Conservation (phyloP, 2,113 vertebrate genomes). For the Hirundichthys speculiger region DNA sequence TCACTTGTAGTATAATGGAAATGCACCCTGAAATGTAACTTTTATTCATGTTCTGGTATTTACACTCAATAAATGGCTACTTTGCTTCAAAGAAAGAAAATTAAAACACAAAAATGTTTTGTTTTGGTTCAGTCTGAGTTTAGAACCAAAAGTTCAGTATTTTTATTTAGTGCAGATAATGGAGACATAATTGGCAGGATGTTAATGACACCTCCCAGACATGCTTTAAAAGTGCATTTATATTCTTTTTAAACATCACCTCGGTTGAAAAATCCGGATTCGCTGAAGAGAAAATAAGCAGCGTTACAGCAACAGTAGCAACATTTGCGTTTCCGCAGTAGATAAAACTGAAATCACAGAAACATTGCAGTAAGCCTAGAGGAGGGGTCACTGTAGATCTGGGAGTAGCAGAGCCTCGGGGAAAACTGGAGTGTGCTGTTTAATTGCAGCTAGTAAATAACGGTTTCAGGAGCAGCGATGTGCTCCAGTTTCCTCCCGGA, state of each 20-base stretch:
- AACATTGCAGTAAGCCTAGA: not conserved
- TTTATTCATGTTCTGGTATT: no score
- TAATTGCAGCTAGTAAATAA: constrained; percentile 69
- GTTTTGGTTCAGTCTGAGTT: no score
- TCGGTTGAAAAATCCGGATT: no score
- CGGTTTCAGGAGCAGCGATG: constrained; percentile 49
- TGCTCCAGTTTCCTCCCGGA: constrained; percentile 34
- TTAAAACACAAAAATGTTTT: no score
- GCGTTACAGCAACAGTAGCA: not conserved
- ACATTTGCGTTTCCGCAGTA: not conserved
- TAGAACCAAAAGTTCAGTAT: no score
- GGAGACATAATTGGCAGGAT: not conserved
- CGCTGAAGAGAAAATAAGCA: constrained; percentile 1
- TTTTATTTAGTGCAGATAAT: not conserved
- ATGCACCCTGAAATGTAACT: no score
- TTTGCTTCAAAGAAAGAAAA: no score
- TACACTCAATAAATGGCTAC: no score
- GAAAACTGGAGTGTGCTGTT: constrained; percentile 14
- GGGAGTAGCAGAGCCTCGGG: constrained; percentile 2
- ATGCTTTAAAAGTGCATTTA: no score
- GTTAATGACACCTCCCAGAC: not conserved
- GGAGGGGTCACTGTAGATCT: constrained; percentile 29
- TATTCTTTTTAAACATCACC: no score
- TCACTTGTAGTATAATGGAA: no score
- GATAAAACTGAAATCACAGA: not conserved